These are phyloP conservation scores for Chesias legatella DNA, from an alignment of 2,888 invertebrate species.

Conservation along the genomic window DNA sequence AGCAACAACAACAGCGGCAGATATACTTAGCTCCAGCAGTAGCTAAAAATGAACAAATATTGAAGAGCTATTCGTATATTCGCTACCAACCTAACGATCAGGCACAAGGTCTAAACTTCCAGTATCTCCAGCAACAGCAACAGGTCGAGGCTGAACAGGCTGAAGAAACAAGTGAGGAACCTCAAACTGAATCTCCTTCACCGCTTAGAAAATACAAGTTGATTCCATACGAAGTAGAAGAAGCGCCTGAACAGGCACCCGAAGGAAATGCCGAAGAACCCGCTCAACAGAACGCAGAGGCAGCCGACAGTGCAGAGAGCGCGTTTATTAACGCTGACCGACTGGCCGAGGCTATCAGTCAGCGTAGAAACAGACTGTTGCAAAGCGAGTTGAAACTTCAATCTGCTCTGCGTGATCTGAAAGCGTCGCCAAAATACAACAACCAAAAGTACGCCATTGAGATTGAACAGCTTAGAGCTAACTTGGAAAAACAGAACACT, in stretches of 20 bases:
- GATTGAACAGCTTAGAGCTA: conserved; percentile 43
- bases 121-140: conserved; percentile 15
- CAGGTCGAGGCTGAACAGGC: conserved; percentile 11
- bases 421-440: conserved; percentile 50
- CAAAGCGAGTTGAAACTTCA: conserved; percentile 31
- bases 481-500: conserved; percentile 46
- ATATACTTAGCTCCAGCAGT: conserved; percentile 27
- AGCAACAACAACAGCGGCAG: conserved; percentile 20
- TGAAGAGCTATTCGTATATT: conserved; percentile 22
- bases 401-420: conserved; percentile 33
- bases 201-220: conserved; percentile 17
- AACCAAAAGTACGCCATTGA: conserved; percentile 44
- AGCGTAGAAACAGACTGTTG: conserved; percentile 32
- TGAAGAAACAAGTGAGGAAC: conserved; percentile 11
- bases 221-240: conserved; percentile 25
- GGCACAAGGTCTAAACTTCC: conserved; percentile 24
- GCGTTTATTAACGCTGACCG: conserved; percentile 30
- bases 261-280: conserved; percentile 18
- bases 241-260: conserved; percentile 13
- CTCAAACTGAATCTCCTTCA: conserved; percentile 9
- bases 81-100: conserved; percentile 33
- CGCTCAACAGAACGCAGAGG: conserved; percentile 10
- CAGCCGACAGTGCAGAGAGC: conserved; percentile 21
- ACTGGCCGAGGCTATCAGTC: conserved; percentile 27
- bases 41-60: conserved; percentile 27